Conservation (phyloP, 2,113 vertebrate genomes). For the Corythaixoides concolor region DNA sequence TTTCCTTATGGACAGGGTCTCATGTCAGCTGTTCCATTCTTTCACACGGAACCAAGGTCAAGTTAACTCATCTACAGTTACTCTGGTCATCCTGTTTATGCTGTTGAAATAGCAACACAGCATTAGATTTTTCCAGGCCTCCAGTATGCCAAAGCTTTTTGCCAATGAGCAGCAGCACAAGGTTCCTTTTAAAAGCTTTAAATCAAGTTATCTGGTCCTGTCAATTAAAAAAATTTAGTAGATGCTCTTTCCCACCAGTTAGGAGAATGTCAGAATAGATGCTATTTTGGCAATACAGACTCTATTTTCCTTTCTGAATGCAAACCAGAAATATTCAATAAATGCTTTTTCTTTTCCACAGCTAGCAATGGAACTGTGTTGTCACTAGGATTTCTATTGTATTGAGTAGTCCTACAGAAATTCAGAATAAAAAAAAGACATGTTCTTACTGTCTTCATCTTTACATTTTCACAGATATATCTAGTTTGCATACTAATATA, state of each 20-base stretch:
- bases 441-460: background rate
- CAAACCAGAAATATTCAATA: background rate
- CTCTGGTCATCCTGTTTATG: background rate
- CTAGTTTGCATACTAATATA: background rate
- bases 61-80: constrained; percentile 18
- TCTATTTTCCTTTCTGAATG: constrained; percentile 16
- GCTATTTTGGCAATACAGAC: background rate
- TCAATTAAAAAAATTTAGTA: background rate
- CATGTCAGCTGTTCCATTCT: constrained; percentile 34
- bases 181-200: background rate
- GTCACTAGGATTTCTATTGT: background rate
- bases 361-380: background rate
- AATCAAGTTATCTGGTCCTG: background rate
- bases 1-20: constrained; percentile 11
- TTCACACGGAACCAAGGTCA: constrained; percentile 23
- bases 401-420: background rate
- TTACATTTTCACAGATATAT: background rate
- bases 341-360: background rate
- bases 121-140: background rate
- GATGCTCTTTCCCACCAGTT: background rate
- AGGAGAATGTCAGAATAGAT: background rate
- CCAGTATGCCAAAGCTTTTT: background rate
- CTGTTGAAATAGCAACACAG: background rate
- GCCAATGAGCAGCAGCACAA: background rate
- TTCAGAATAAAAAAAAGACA: background rate